A percentile compares a stretch with the other conserved stretches of the same genome.
These are phyloP conservation scores for Strigamia crassipes DNA, from an alignment of 2,888 invertebrate species.

Conservation along the genomic window DNA sequence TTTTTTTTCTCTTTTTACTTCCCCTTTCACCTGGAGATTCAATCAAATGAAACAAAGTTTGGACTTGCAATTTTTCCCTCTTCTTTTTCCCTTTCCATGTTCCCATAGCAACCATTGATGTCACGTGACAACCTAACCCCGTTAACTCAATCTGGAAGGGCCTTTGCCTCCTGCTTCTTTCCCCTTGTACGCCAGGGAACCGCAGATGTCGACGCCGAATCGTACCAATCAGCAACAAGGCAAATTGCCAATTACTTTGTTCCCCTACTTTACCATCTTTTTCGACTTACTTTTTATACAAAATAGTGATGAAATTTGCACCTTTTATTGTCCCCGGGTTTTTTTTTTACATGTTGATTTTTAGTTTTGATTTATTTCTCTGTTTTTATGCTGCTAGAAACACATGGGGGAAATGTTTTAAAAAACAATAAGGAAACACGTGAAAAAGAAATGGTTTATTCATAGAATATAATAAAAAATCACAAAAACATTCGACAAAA, in stretches of 20 bases:
- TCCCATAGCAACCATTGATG: conserved; percentile 14
- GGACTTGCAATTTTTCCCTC: background rate
- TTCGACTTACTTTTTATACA: conserved; percentile 19
- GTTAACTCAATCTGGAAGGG: conserved; percentile 29
- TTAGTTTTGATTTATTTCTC: background rate
- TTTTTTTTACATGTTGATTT: background rate
- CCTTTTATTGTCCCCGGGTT: background rate
- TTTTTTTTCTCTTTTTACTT: background rate
- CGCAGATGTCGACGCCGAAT: conserved; percentile 33
- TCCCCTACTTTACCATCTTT: conserved; percentile 15
- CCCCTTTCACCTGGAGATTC: conserved; percentile 25
- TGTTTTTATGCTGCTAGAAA: background rate
- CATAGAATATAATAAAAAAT: background rate
- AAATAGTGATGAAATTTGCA: conserved; percentile 21
- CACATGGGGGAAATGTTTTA: background rate
- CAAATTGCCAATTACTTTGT: conserved; percentile 28
- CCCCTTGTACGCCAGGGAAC: conserved; percentile 8
- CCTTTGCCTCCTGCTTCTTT: conserved; percentile 22
- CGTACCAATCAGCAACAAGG: conserved; percentile 34
- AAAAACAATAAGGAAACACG: too few relatives aligned
- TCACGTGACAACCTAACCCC: conserved; percentile 26
- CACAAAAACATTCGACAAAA: too few relatives aligned
- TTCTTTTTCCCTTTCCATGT: background rate
- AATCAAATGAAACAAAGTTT: conserved; percentile 36
- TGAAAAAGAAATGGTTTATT: background rate